phyloP scores from a whole-genome alignment of 2,888 invertebrate species.

The Caenorhabditis plicata region DNA sequence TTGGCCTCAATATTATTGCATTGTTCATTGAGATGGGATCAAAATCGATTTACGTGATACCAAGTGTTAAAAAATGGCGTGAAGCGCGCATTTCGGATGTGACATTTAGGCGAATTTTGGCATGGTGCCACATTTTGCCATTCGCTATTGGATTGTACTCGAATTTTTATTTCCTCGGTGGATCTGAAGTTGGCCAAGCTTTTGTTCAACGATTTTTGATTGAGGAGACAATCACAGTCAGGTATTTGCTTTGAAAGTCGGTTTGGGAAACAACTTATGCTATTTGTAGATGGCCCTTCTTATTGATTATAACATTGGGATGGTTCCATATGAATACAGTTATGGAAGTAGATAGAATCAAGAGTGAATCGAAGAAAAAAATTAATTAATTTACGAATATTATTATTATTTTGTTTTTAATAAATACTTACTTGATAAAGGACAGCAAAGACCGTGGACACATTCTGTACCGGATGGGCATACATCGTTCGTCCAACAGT shows the following conservation, averaged over 20 bases:
- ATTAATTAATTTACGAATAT: conserved; percentile 2
- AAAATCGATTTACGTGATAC: conserved; percentile 58
- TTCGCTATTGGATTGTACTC: conserved; percentile 65
- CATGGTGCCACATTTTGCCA: conserved; percentile 59
- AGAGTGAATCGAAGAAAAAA: conserved; percentile 23
- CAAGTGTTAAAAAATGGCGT: conserved; percentile 44
- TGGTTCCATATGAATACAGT: conserved; percentile 60
- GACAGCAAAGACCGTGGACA: conserved; percentile 59
- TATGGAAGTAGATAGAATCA: conserved; percentile 54
- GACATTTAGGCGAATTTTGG: conserved; percentile 60
- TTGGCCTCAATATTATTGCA: conserved; percentile 67
- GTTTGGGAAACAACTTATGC: too few species aligned
- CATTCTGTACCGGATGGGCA: conserved; percentile 59
- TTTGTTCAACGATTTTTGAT: conserved; percentile 64
- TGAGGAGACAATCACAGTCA: conserved; percentile 61
- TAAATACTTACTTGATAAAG: conserved; percentile 49
- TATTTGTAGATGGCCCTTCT: conserved; percentile 55
- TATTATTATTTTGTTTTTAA: neutral
- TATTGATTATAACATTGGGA: conserved; percentile 57
- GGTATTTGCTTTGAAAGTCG: conserved; percentile 6
- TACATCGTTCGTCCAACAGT: conserved; percentile 63
- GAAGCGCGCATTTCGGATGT: conserved; percentile 53
- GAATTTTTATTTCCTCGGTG: conserved; percentile 65
- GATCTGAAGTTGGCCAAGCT: conserved; percentile 57
- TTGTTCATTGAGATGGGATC: conserved; percentile 65